Evolutionary conservation across 2,888 invertebrate species (phyloP), one percentile per base, ranked within the genome.

Genomic region (Dynastes hyllus): DNA sequence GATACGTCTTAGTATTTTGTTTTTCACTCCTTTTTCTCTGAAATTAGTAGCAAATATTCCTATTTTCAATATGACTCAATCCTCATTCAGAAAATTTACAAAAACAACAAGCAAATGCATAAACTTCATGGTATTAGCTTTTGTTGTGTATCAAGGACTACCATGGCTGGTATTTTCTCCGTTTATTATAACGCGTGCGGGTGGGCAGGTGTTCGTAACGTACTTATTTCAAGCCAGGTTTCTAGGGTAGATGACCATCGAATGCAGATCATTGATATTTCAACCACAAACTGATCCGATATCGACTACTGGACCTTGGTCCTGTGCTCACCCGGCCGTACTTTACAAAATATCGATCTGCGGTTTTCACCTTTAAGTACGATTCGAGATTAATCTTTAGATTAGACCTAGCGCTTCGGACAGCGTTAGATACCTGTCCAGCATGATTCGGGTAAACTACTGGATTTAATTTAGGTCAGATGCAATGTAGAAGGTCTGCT

Each of bases 311-410:
- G 66, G 16, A 66, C 45, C 66, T 40, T 66, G 66, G 66, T 66
- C 37, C 37, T 16, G 8, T 32, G 65, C 40, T 37, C 66, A 66
- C 66, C 37, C 8, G 66, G 11, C 45, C 66, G 66, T 66, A 66
- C n/a, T 66, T 37, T 66, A 16, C 66, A n/a, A 66, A 66, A 66
- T 66, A 66, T 66, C 66, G 66, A 66, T 66, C 66, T 66, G 66
- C 66, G 66, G 66, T 66, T 66, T 66, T 37, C 45, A 66, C 37
- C 66, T 66, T 66, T 66, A 45, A n/a, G 66, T 66, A 66, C 66
- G 66, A 66, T 66, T 66, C 37, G 13, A 66, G 66, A 66, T 66
- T 66, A 66, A 66, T 66, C 66, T 40, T 37, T 66, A 66, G 66
- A 66, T 66, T 66, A 66, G 37, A 66, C n/a, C 16, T 16, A 40